phyloP scores from a whole-genome alignment of 1,140 invertebrate species.

The Oedothorax gibbosus region DNA sequence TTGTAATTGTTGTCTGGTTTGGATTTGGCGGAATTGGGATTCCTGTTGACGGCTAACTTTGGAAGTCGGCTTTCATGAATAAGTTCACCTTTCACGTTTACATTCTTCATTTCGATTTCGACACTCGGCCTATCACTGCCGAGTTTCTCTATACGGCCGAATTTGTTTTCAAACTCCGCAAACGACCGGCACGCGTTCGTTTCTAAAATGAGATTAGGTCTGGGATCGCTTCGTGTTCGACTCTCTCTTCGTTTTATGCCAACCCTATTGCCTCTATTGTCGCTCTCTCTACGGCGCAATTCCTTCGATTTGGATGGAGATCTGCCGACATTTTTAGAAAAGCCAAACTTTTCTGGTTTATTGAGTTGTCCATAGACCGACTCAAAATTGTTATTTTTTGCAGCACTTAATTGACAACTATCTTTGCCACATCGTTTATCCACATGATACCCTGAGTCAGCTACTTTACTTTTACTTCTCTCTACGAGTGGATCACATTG shows the following conservation, averaged over 20 bases:
- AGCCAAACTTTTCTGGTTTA: conserved; percentile 11
- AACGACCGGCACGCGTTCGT: not conserved
- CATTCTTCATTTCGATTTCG: conserved; percentile 55
- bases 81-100: not conserved
- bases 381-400: not conserved
- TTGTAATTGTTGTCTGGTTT: not conserved
- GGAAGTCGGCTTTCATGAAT: not conserved
- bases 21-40: not conserved
- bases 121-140: not conserved
- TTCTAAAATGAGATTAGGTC: not conserved
- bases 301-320: conserved; percentile 4
- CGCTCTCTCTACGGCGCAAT: conserved; percentile 19
- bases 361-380: conserved; percentile 29
- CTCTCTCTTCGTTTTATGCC: conserved; percentile 24
- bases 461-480: not conserved
- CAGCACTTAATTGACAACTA: too few relatives aligned
- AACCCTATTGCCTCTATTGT: conserved; percentile 20
- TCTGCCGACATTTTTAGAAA: not conserved
- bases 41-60: not conserved
- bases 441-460: not conserved
- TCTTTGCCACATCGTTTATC: not conserved
- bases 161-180: not conserved
- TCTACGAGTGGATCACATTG: conserved; percentile 26
- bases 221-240: conserved; percentile 16
- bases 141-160: not conserved